Conservation (phyloP, 2,888 invertebrate species). For the Spilosoma lubricipeda region DNA sequence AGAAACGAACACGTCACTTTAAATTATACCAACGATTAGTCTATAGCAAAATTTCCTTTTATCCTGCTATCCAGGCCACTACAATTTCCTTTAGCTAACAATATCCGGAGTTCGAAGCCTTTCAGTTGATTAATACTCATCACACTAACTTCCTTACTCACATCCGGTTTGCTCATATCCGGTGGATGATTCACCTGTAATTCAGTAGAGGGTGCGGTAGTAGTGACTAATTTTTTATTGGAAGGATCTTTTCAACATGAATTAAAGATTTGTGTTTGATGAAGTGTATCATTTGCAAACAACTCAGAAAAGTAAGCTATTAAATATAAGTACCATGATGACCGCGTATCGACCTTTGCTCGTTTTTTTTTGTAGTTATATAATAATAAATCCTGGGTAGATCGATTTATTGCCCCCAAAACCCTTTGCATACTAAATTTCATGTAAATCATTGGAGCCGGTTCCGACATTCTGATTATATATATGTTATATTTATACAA, state of each 20-base stretch:
- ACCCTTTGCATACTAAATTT: too few relatives aligned
- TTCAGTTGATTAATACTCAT: slow-evolving; percentile 74
- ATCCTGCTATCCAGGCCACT: slow-evolving; percentile 56
- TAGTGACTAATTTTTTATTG: slow-evolving; percentile 28
- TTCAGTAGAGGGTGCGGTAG: slow-evolving; percentile 28
- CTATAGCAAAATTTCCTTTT: slow-evolving; percentile 62
- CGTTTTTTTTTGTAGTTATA: too few relatives aligned
- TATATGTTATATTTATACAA: too few relatives aligned
- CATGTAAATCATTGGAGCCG: too few relatives aligned
- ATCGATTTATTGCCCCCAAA: too few relatives aligned
- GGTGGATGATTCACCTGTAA: slow-evolving; percentile 21
- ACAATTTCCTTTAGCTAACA: slow-evolving; percentile 64
- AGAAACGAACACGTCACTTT: slow-evolving; percentile 3
- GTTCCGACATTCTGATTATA: too few relatives aligned
- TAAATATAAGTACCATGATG: too few relatives aligned
- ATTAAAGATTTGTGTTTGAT: slow-evolving; percentile 26
- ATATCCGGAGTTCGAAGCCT: slow-evolving; percentile 77
- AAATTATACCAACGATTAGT: slow-evolving; percentile 11
- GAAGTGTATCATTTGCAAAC: not conserved
- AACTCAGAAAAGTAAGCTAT: too few relatives aligned
- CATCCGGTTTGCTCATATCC: slow-evolving; percentile 47
- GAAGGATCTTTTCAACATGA: slow-evolving; percentile 14
- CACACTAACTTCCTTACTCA: slow-evolving; percentile 60
- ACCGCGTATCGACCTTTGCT: too few relatives aligned
- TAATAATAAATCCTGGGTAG: too few relatives aligned